Base-by-base conservation (phyloP, 2,888 invertebrate genomes). In the Melieria omissa region DNA sequence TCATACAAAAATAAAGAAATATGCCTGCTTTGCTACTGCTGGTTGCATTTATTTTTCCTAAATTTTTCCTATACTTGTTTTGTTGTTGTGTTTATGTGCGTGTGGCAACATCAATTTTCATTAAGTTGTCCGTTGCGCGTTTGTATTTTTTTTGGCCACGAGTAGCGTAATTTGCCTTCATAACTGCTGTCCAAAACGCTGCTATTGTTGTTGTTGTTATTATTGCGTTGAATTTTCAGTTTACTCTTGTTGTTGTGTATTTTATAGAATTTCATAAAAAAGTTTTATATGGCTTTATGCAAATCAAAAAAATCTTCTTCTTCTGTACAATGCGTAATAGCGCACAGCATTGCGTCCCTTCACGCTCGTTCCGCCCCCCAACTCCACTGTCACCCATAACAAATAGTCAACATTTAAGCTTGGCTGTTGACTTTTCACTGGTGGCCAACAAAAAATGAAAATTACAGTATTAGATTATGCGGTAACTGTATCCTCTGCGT, bases 51-150 rank as follows among this genome's bases (percentile, higher is more conserved):
- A 45, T 6, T 9, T 52, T 54, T 68, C 12, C 16, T 14, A n/a
- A 8, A 10, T 12, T 44, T 41, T 29, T 68, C 49, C n/a, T 60
- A 44, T 58, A 4, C 42, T 47, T 62, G 12, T n/a, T 62, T 57
- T 57, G 4, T 45, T 62, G n/a, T 42, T 4, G 58, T 9, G 29
- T 9, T 64, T 12, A n/a, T 4, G 12, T 49, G 65, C 46, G 67
- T 61, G 52, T 58, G 10, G 47, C 49, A 46, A 45, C 73, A 73
- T 73, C 73, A 73, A 73, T 73, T 73, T 73, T 73, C 73, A 73
- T 73, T 73, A 70, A 70, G 49, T 57, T 65, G 42, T 16, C 55
- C 67, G 62, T 55, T 68, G 60, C 16, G 3, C n/a, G 7, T 41
- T 46, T 46, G 29, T 44, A 10, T 45, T 41, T 54, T 64, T 52